phyloP scores from a whole-genome alignment of 2,797 vertebrate species.

The Dallia pectoralis region DNA sequence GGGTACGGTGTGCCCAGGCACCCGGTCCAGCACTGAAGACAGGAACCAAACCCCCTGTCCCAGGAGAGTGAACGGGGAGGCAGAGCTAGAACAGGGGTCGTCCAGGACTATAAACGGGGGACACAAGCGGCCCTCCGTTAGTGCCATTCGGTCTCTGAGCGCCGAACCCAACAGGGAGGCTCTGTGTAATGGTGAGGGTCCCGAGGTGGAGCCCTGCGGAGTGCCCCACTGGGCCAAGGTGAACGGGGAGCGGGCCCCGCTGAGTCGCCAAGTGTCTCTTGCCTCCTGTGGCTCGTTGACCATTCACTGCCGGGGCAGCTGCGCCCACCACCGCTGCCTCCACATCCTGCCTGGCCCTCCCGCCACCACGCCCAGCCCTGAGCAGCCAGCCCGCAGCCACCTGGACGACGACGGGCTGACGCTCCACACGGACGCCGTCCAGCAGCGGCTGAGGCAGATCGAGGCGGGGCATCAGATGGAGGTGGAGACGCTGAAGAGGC shows the following conservation, averaged over 20 bases:
- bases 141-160: constrained; percentile 82
- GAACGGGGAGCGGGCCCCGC: constrained; percentile 78
- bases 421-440: constrained; percentile 86
- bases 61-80: constrained; percentile 61
- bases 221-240: constrained; percentile 59
- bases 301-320: constrained; percentile 66
- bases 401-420: constrained; percentile 93
- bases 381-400: constrained; percentile 88
- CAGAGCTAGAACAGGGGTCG: constrained; percentile 43
- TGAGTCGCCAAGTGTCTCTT: constrained; percentile 83
- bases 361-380: constrained; percentile 84
- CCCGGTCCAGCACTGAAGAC: constrained; percentile 36
- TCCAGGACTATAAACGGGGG: constrained; percentile 80
- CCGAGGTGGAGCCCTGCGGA: constrained; percentile 56
- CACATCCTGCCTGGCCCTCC: constrained; percentile 68
- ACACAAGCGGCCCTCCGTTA: constrained; percentile 71
- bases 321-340: constrained; percentile 77
- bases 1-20: constrained; percentile 27
- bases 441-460: constrained; percentile 94
- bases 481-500: constrained; percentile 93
- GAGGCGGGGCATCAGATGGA: constrained; percentile 94
- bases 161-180: constrained; percentile 66
- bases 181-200: constrained; percentile 79
- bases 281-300: constrained; percentile 82
- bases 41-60: constrained; percentile 37